Base-by-base conservation (phyloP, 1,140 invertebrate genomes). In the Drosophila elegans region DNA sequence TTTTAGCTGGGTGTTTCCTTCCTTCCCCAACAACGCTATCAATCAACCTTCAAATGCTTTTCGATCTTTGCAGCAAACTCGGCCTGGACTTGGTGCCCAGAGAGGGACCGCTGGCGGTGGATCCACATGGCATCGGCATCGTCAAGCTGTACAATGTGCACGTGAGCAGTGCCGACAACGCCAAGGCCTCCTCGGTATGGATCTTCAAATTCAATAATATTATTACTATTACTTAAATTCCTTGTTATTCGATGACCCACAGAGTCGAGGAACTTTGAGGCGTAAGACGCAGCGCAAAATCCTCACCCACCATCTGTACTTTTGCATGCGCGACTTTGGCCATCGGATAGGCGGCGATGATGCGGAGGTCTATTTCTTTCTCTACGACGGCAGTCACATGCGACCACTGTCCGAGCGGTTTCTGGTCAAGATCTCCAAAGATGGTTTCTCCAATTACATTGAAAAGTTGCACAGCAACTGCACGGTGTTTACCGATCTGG, bases 11-110 rank as follows among this genome's bases (percentile, higher is more conserved):
- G 36, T 66, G 32, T 36, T 32, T 48, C 32, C 11, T 32, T 48
- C 32, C 11, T 64, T 64, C 72, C 75, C 73, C 44, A 21, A 78
- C 38, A 49, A 53, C 36, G 46, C 16, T 39, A 69, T 75, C 44
- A 73, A 61, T 72, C 51, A 63, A 39, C 29, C 34, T 29, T 5
- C n/a, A 48, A 59, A 79, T 60, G 7, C 44, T 44, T 74, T 69
- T 54, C 29, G 38, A 64, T 92, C 76, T 92, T 96, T 96, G 38
- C 93, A 98, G 97, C 92, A 97, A 98, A 94, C 94, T 99, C 7
- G 97, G 97, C 0, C 93, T 99, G 78, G 98, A 99, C 93, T 91
- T 99, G 85, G 97, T 99, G 13, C 98, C 98, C 0, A 93, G 97
- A 38, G 95, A 96, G 78, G 97, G 97, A 38, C 95, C 96, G 25